phyloP scores from a whole-genome alignment of 2,888 invertebrate genomes.

The Anarsia innoxiella region DNA sequence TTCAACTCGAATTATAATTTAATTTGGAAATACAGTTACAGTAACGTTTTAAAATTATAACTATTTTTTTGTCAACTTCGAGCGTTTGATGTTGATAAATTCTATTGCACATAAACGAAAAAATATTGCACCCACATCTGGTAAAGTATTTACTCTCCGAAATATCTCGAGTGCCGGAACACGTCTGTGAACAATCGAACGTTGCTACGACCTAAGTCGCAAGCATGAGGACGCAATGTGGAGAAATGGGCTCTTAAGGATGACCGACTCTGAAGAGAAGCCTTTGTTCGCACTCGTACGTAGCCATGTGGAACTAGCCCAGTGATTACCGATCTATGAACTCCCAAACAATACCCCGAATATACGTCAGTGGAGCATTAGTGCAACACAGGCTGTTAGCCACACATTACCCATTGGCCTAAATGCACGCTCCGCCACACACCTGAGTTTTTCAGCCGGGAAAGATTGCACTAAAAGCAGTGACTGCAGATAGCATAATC shows the following conservation, averaged over 20 bases:
- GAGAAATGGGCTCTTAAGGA: constrained; percentile 33
- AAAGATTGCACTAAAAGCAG: constrained; percentile 26
- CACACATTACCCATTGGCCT: constrained; percentile 27
- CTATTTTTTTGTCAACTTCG: too few relatives aligned
- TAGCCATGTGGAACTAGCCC: constrained; percentile 30
- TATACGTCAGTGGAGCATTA: constrained; percentile 4
- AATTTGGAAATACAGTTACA: background rate
- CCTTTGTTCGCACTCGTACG: constrained; percentile 30
- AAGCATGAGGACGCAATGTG: constrained; percentile 26
- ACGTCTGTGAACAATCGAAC: constrained; percentile 24
- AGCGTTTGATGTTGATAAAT: background rate
- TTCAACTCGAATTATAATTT: constrained; percentile 4
- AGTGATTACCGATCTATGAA: constrained; percentile 15
- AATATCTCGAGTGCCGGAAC: constrained; percentile 31
- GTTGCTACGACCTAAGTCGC: constrained; percentile 22
- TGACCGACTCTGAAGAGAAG: constrained; percentile 36
- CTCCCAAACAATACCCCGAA: background rate
- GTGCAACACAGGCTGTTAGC: constrained; percentile 8
- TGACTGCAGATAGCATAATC: constrained; percentile 41
- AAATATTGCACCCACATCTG: background rate
- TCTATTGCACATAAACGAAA: background rate
- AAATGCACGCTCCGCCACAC: constrained; percentile 29
- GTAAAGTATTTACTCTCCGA: constrained; percentile 19
- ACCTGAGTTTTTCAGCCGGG: constrained; percentile 33
- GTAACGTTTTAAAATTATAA: too few relatives aligned